Base-by-base conservation (phyloP, 2,888 invertebrate genomes). In the Drosophila recens region DNA sequence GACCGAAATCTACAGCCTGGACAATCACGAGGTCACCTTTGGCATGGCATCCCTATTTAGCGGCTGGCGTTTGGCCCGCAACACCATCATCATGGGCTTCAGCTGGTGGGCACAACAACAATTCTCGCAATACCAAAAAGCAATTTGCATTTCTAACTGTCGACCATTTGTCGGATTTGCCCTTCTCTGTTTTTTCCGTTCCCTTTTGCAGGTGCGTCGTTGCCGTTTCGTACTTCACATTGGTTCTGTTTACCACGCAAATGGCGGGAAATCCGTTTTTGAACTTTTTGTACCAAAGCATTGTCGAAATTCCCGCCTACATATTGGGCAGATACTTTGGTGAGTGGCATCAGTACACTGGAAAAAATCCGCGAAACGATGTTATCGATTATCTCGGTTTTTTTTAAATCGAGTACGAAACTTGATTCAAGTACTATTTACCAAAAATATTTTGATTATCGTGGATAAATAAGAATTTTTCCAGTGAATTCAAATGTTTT, bases 221-320 rank as follows among this genome's bases (percentile, higher is more conserved):
- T 20, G 92, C 93, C 8, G 87, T 94, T 65, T 93, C 93, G 62
- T 95, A 94, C 82, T 93, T 93, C 66, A 93, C 94, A 10, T 88
- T 94, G 63, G 87, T 94, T 27, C 91, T 95, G 75, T 94, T 93
- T 82, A 94, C 94, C 79, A 94, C 93, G 67, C 93, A 92, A 43
- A 92, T 94, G 86, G 93, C 93, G 62, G 95, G 94, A 38, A 95
- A 95, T 91, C 95, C 95, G 11, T 95, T 95, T 89, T 82, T 95
- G 69, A 95, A 95, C 90, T 95, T 95, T 90, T 94, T 95, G 61
- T 93, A 94, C 88, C 95, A 95, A 91, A 93, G 94, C 61, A 79
- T 94, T 36, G 94, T 94, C 23, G 96, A 96, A 91, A 92, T 95
- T 43, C 95, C 95, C 0, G 94, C 94, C 4, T 94, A 94, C 88